These are phyloP conservation scores for Sebastiscus albofasciatus DNA, from an alignment of 2,797 vertebrate species.

Conservation along the genomic window DNA sequence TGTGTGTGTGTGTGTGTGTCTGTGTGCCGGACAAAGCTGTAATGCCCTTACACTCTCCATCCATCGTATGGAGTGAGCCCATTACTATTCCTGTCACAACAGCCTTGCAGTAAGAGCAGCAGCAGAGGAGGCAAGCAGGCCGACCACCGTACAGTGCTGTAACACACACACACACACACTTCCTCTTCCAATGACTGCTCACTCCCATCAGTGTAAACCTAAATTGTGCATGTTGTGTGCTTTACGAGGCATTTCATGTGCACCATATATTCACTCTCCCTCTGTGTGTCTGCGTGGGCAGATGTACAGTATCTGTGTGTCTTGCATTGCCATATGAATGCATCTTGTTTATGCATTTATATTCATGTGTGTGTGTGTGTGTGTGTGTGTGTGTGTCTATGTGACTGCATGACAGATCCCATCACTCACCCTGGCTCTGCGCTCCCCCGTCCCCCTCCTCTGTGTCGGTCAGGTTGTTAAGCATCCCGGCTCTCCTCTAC, in stretches of 20 bases:
- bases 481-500: constrained; percentile 87
- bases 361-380: constrained; percentile 15
- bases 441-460: constrained; percentile 95
- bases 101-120: constrained; percentile 82
- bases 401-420: constrained; percentile 75
- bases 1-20: neutral
- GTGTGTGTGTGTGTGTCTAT: constrained; percentile 4
- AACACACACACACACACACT: constrained; percentile 10
- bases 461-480: constrained; percentile 97
- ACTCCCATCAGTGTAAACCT: constrained; percentile 28
- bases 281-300: constrained; percentile 25
- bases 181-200: constrained; percentile 9
- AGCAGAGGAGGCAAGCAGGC: constrained; percentile 69
- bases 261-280: constrained; percentile 3
- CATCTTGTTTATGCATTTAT: constrained; percentile 30
- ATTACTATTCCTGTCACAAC: constrained; percentile 87
- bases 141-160: constrained; percentile 46
- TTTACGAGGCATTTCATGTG: neutral
- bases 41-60: constrained; percentile 66
- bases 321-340: constrained; percentile 40
- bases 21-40: constrained; percentile 40
- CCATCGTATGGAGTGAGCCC: constrained; percentile 66
- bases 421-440: constrained; percentile 92
- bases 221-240: constrained; percentile 3
- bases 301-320: constrained; percentile 33